phyloP scores from a whole-genome alignment of 2,113 vertebrate genomes.

The Chionodraco myersi region DNA sequence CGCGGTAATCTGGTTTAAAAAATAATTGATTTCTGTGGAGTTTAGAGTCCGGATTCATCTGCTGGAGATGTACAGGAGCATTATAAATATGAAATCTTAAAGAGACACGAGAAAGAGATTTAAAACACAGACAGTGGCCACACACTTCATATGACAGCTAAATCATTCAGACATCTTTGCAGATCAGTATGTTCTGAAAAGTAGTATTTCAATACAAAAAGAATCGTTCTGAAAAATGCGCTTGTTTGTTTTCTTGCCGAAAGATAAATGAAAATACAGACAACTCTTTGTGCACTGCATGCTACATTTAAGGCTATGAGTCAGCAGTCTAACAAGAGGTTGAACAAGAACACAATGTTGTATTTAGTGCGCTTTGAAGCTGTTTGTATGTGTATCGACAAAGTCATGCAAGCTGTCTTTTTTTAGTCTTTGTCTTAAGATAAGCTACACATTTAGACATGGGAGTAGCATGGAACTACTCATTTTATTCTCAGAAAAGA shows the following conservation, averaged over 20 bases:
- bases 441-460: background rate
- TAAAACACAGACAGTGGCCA: background rate
- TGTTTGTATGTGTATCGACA: no score
- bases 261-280: background rate
- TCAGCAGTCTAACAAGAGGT: background rate
- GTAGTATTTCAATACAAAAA: no score
- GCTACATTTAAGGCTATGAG: background rate
- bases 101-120: background rate
- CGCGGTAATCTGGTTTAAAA: slow-evolving; percentile 11
- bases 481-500: no score
- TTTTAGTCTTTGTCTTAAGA: background rate
- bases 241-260: background rate
- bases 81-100: slow-evolving; percentile 7
- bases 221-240: background rate
- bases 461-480: no score
- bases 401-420: background rate
- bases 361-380: no score
- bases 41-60: background rate
- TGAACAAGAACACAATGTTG: no score
- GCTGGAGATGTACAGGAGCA: background rate
- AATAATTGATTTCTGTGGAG: background rate
- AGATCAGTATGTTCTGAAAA: no score
- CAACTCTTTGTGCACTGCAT: no score
- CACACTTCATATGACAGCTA: background rate
- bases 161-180: background rate